Conservation (phyloP, 1,140 invertebrate genomes). For the Lepeophtheirus salmonis region DNA sequence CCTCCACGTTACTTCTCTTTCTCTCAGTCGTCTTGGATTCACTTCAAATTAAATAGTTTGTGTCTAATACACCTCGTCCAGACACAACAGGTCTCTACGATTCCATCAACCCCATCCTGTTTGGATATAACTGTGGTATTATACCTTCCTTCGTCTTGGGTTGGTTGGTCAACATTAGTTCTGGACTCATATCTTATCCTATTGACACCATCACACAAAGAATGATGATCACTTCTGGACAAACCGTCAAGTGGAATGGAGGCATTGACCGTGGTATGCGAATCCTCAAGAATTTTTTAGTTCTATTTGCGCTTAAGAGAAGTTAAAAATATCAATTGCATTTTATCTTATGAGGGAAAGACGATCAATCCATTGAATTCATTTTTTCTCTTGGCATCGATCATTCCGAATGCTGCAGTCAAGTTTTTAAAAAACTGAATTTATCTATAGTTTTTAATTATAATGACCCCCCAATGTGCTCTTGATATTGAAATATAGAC, state of each 20-base stretch:
- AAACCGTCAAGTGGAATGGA: conserved; percentile 55
- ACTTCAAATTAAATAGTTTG: too few species aligned
- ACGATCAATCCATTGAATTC: too few species aligned
- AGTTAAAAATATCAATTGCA: too few species aligned
- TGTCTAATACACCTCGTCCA: too few species aligned
- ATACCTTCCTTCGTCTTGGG: conserved; percentile 28
- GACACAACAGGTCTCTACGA: conserved; percentile 92
- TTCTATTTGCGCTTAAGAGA: conserved; percentile 1
- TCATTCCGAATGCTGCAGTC: neutral
- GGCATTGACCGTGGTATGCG: conserved; percentile 61
- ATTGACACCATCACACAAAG: conserved; percentile 81
- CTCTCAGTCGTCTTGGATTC: too few species aligned
- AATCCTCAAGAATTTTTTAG: conserved; percentile 29
- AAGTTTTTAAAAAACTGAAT: neutral
- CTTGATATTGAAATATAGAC: neutral
- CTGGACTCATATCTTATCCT: conserved; percentile 78
- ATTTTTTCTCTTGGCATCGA: too few species aligned
- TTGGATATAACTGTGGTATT: conserved; percentile 42
- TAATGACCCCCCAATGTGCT: too few species aligned
- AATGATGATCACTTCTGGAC: conserved; percentile 76
- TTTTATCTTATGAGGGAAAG: too few species aligned
- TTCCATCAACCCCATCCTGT: conserved; percentile 64
- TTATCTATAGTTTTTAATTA: too few species aligned
- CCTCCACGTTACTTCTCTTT: too few species aligned
- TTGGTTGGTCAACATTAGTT: conserved; percentile 51